Evolutionary conservation across 2,113 vertebrate species (phyloP).

Genomic region (Pseudois nayaur): DNA sequence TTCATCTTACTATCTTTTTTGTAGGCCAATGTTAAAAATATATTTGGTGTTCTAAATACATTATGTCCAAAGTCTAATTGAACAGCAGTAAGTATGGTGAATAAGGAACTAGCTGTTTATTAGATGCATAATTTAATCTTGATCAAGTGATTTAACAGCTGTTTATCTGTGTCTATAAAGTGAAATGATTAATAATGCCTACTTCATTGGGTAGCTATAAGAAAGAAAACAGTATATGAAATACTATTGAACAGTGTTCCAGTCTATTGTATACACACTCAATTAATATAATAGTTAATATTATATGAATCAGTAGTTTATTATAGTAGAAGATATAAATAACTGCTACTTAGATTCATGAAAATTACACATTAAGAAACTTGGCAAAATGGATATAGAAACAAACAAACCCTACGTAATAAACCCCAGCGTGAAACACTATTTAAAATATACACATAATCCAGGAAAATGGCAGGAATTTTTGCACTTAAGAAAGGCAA

Average conservation of each 20-base stretch:
- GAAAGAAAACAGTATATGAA: background rate
- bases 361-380: slow-evolving; percentile 16
- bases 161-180: background rate
- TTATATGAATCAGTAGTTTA: background rate
- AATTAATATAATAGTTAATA: background rate
- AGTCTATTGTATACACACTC: background rate
- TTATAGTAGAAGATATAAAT: background rate
- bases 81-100: background rate
- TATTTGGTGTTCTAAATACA: background rate
- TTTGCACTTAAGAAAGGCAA: background rate
- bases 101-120: background rate
- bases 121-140: background rate
- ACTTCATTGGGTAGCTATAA: background rate
- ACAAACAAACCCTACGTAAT: background rate
- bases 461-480: background rate
- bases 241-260: background rate
- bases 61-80: background rate
- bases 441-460: background rate
- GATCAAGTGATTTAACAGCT: background rate
- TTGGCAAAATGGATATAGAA: slow-evolving; percentile 13
- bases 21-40: background rate
- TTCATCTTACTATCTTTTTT: background rate
- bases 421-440: background rate
- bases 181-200: background rate
- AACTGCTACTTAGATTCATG: background rate